Conservation (phyloP, 1,140 invertebrate genomes). For the Gonatopus flavifemur region DNA sequence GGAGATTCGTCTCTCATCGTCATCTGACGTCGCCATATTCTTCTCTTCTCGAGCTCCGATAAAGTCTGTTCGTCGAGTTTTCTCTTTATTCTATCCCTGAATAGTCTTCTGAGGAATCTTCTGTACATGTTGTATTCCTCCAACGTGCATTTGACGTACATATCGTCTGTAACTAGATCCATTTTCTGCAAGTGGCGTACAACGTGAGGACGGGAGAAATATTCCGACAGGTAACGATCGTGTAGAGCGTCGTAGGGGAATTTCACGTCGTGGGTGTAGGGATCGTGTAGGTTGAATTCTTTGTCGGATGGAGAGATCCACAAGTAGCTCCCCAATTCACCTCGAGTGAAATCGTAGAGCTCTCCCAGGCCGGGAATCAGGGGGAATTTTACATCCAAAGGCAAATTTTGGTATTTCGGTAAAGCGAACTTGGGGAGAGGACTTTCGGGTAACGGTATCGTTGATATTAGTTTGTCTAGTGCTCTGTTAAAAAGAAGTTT, state of each 20-base stretch:
- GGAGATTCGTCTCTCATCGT: background rate
- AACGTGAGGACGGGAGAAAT: slow-evolving; percentile 36
- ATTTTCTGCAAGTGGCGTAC: slow-evolving; percentile 34
- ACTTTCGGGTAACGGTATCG: slow-evolving; percentile 39
- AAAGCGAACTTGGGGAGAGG: slow-evolving; percentile 40
- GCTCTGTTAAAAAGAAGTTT: slow-evolving; percentile 8
- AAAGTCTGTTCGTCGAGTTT: slow-evolving; percentile 20
- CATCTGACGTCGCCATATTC: slow-evolving; percentile 20
- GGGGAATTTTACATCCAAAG: slow-evolving; percentile 49
- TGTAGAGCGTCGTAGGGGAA: slow-evolving; percentile 48
- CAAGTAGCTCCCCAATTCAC: slow-evolving; percentile 43
- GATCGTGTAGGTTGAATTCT: slow-evolving; percentile 45
- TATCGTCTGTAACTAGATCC: slow-evolving; percentile 39
- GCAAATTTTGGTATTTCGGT: slow-evolving; percentile 47
- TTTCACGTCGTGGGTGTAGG: slow-evolving; percentile 37
- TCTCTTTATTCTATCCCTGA: slow-evolving; percentile 32
- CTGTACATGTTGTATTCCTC: slow-evolving; percentile 51
- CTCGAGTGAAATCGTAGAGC: slow-evolving; percentile 40
- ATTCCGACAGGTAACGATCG: slow-evolving; percentile 42
- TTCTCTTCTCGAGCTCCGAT: slow-evolving; percentile 22
- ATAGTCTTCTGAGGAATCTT: slow-evolving; percentile 42
- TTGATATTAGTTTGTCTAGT: slow-evolving; percentile 32
- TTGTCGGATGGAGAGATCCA: slow-evolving; percentile 11
- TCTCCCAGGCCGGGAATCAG: slow-evolving; percentile 35
- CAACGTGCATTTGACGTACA: slow-evolving; percentile 46